Evolutionary conservation across 1,140 invertebrate species (phyloP), one percentile per base, ranked within the genome.

Genomic region (Tetraneura akinire): DNA sequence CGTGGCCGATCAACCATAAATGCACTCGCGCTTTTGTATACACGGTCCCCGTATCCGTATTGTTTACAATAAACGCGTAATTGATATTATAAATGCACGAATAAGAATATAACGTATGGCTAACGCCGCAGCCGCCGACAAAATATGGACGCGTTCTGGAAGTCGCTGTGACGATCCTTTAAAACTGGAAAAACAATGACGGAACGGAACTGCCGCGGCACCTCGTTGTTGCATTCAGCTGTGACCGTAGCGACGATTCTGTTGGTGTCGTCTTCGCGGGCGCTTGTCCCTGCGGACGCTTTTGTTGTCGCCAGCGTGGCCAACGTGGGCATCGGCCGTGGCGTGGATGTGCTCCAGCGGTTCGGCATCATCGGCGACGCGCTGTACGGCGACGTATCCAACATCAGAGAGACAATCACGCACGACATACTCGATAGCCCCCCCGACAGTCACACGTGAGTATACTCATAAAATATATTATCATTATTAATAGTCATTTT

Each of bases 311-410:
- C 6, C 32, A 78, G 62, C 37, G 74, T 78, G 37, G 37, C 6
- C 32, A 78, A 78, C 37, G 74, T 78, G 37, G 74, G 62, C 53
- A 62, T 78, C 37, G 74, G 74, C 18, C 53, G 74, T 16, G 74
- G 74, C 14, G 74, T 78, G 37, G 74, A 78, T 37, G 74, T 78
- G 11, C 74, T 78, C 21, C 74, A 78, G 53, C 32, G 37, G 74
- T 60, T 78, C 53, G 55, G 74, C 42, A 78, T 78, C 37, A 62
- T 62, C 14, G 55, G 74, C 16, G 74, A 78, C 21, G 55, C 60
- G 23, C 55, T 78, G 37, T 49, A 29, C 37, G 74, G 74, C 32
- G 53, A 57, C 55, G 74, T 51, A n/a, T 57, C 53, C 51, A 78
- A 29, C 55, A 29, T 21, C 37, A 47, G 18, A n/a, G 55, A 62